These are phyloP conservation scores for Amazona vittata DNA, from an alignment of 2,113 vertebrate genomes.

Conservation along the genomic window DNA sequence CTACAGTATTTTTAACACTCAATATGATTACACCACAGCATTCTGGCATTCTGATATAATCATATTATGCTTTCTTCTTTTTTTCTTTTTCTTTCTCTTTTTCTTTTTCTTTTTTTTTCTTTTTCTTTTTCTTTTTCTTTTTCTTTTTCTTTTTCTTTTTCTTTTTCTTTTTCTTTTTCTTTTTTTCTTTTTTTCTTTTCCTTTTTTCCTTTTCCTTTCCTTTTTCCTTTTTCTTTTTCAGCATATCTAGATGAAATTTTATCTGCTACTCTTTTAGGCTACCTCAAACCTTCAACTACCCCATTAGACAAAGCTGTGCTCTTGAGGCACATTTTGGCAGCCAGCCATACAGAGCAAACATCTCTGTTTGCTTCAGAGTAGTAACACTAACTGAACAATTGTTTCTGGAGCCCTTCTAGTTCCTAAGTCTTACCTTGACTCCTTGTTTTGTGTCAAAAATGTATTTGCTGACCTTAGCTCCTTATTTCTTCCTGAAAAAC, in stretches of 20 bases:
- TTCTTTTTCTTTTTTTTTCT: too few species aligned
- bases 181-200: too few species aligned
- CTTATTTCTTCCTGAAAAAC: neutral
- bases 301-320: neutral
- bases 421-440: neutral
- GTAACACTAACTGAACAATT: neutral
- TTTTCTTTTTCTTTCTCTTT: neutral
- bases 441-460: neutral
- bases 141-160: too few species aligned
- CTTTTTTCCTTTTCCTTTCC: too few species aligned
- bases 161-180: too few species aligned
- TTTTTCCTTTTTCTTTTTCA: neutral
- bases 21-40: neutral
- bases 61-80: neutral
- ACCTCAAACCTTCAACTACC: neutral
- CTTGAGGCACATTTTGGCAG: neutral
- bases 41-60: neutral
- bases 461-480: neutral
- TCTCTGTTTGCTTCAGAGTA: neutral
- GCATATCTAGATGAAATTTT: neutral
- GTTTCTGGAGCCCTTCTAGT: neutral
- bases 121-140: too few species aligned
- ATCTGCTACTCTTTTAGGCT: neutral
- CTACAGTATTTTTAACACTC: neutral
- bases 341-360: neutral